Percentiles rank a stretch among this genome's conserved stretches.
Evolutionary conservation across 2,797 vertebrate genomes (phyloP).

Genomic region (Varecia variegata): DNA sequence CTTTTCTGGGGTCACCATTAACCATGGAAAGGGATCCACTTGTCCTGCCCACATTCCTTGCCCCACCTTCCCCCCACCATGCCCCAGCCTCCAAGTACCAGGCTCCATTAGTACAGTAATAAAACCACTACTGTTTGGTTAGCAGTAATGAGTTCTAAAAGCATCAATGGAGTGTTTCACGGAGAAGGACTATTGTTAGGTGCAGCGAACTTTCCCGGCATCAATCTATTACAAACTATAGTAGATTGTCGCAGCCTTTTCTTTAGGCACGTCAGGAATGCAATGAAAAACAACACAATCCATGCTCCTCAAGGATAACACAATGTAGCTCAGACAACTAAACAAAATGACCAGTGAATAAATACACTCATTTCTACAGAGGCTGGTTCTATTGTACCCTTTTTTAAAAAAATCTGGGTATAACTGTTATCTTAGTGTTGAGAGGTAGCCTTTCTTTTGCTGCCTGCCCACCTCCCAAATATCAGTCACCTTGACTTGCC

Average conservation of each 20-base stretch:
- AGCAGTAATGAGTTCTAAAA: slow-evolving; percentile 81
- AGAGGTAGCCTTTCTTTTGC: not conserved
- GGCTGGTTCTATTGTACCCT: not conserved
- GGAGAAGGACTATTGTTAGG: slow-evolving; percentile 86
- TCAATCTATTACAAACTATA: slow-evolving; percentile 55
- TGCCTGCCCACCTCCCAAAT: not conserved
- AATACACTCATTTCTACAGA: not conserved
- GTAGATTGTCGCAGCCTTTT: slow-evolving; percentile 77
- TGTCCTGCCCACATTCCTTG: slow-evolving; percentile 12
- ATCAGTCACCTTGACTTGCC: not conserved
- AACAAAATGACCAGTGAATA: slow-evolving; percentile 17
- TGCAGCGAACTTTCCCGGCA: slow-evolving; percentile 78
- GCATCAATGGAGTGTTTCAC: slow-evolving; percentile 84
- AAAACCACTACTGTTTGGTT: slow-evolving; percentile 86
- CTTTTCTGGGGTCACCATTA: not conserved
- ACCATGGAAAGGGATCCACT: slow-evolving; percentile 72
- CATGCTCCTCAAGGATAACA: slow-evolving; percentile 8
- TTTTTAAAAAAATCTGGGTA: not conserved
- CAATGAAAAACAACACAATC: slow-evolving; percentile 62
- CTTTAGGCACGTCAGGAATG: slow-evolving; percentile 80
- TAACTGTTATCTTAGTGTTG: not conserved
- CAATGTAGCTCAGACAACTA: slow-evolving; percentile 5
- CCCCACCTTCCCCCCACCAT: not conserved
- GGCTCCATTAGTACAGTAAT: slow-evolving; percentile 86
- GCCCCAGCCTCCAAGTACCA: slow-evolving; percentile 85